Evolutionary conservation across 2,113 vertebrate genomes (phyloP), one percentile per base, ranked within the genome.

Genomic region (Sinocyclocheilus rhinocerous): DNA sequence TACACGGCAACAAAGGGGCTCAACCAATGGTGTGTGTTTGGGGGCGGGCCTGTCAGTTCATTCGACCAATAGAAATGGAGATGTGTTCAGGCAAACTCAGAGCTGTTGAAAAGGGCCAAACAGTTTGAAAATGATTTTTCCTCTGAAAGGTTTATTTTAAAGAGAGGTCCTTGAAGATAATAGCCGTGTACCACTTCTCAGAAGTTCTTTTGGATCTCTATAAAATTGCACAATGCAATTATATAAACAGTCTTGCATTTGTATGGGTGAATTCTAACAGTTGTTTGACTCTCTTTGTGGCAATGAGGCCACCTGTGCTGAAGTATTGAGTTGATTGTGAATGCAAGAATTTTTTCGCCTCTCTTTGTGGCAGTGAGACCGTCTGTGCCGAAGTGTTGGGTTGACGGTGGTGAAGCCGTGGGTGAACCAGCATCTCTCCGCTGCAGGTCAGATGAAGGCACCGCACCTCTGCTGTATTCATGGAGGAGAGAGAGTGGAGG

Each of bases 221-320:
- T 15, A 33, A 24, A 77, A 33, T 6, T 78, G 10, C 50, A 77
- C 26, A 33, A 55, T 20, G 26, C 15, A 52, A 33, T 57, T 1
- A 45, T 72, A 26, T 12, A 70, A 84, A 57, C 22, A 33, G 24
- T 15, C 15, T 33, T 76, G 63, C 11, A n/a, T 61, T 42, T 79
- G 57, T 42, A 42, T 15, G 6, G 33, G 77, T 42, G 36, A 61
- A 39, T 11, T 33, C 3, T 61, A 79, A 39, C 8, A 39, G 69
- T 42, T 36, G 20, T 72, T 72, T 22, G 69, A 22, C 18, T 72
- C 70, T 61, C 6, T 73, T 4, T 73, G 70, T n/a, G 88, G 52
- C 91, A 97, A 96, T 91, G 72, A 95, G 93, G 4, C 97, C 97
- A 0, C 93, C 94, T 0, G 77, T 87, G 20, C 97, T 97, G 0